phyloP scores from a whole-genome alignment of 2,797 vertebrate species.

The Melopsittacus undulatus region DNA sequence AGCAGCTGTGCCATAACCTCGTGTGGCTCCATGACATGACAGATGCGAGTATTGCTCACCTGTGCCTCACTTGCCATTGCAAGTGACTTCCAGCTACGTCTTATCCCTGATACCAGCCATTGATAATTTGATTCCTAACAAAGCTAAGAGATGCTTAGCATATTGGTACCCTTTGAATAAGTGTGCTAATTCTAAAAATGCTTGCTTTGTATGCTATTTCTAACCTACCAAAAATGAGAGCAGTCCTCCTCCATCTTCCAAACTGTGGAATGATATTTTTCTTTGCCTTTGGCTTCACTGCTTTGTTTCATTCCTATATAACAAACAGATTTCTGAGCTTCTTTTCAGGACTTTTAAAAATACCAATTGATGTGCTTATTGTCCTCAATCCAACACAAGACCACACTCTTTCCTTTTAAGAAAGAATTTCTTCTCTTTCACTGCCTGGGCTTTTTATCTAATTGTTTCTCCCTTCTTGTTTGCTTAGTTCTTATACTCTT shows the following conservation, averaged over 20 bases:
- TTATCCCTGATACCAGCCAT: background rate
- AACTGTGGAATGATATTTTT: background rate
- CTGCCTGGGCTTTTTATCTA: background rate
- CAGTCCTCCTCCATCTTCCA: background rate
- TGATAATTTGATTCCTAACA: slow-evolving; percentile 11
- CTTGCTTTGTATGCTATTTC: background rate
- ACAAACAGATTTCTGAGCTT: background rate
- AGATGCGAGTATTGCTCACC: accelerated
- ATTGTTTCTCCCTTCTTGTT: slow-evolving; percentile 51
- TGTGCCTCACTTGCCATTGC: background rate
- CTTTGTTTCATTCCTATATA: background rate
- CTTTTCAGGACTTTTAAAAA: background rate
- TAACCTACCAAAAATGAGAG: background rate
- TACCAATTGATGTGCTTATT: background rate
- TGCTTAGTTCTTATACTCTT: slow-evolving; percentile 13
- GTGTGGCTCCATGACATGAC: accelerated
- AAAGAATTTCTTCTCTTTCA: background rate
- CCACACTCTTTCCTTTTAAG: background rate
- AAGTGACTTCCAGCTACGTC: background rate
- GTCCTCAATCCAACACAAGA: background rate
- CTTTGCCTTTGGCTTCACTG: background rate
- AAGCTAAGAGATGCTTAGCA: background rate
- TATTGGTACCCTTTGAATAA: slow-evolving; percentile 21
- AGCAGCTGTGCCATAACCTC: accelerated
- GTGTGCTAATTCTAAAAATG: background rate